Evolutionary conservation across 2,797 vertebrate genomes (phyloP).

Genomic region (Mallotus villosus): DNA sequence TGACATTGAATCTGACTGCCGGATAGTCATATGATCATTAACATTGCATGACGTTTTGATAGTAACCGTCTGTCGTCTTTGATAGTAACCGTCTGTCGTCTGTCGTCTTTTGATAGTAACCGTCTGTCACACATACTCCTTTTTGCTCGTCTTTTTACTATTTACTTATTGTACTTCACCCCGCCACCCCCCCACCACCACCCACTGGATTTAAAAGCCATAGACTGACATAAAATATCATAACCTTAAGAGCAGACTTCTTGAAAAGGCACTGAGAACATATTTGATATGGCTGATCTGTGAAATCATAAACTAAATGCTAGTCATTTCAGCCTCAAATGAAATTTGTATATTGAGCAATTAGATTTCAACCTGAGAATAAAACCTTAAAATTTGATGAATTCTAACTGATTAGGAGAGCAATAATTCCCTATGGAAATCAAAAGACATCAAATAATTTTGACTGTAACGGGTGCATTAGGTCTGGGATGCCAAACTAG

Average conservation of each 20-base stretch:
- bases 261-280: slow-evolving; percentile 47
- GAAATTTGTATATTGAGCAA: background rate
- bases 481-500: background rate
- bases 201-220: too few species aligned
- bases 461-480: background rate
- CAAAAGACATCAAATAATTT: background rate
- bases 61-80: background rate
- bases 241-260: slow-evolving; percentile 9
- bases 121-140: background rate
- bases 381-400: slow-evolving; percentile 13
- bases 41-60: background rate
- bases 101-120: background rate
- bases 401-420: slow-evolving; percentile 14
- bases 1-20: background rate
- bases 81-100: background rate
- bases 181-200: background rate
- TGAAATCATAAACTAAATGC: slow-evolving; percentile 10
- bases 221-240: background rate
- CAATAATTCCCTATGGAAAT: background rate
- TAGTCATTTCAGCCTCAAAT: background rate
- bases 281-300: slow-evolving; percentile 28
- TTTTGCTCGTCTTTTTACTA: background rate
- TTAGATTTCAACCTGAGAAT: slow-evolving; percentile 34
- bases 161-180: background rate
- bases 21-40: background rate